phyloP scores from a whole-genome alignment of 2,888 invertebrate species.

The Trichacis sp. region DNA sequence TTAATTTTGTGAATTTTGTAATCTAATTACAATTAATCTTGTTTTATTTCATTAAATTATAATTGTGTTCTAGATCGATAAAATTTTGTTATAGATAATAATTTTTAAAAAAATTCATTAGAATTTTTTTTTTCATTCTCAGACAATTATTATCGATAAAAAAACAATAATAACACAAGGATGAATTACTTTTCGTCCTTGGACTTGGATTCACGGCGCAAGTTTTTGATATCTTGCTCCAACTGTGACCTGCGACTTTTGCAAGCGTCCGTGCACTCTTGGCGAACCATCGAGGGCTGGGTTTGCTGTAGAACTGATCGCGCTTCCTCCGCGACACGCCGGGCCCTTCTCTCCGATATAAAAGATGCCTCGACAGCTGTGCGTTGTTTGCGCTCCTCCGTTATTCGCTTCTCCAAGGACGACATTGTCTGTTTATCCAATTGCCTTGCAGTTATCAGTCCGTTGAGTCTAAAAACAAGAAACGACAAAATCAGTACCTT shows the following conservation, averaged over 20 bases:
- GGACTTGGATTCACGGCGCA: constrained; percentile 75
- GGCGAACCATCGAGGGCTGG: constrained; percentile 65
- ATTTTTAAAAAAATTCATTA: no score
- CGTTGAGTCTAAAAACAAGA: constrained; percentile 74
- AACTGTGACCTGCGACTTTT: constrained; percentile 76
- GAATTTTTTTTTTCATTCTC: no score
- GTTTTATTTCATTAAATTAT: no score
- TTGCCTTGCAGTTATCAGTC: constrained; percentile 79
- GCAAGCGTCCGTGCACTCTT: constrained; percentile 78
- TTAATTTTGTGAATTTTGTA: no score
- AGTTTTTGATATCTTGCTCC: constrained; percentile 77
- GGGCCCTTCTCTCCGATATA: constrained; percentile 79
- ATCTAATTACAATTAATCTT: no score
- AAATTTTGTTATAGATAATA: no score
- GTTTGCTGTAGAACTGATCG: constrained; percentile 60
- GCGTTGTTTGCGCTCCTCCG: constrained; percentile 86
- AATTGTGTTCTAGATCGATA: no score
- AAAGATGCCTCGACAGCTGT: constrained; percentile 80
- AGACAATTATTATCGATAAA: no score
- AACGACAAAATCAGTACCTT: no score
- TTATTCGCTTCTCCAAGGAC: constrained; percentile 83
- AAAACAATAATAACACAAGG: no score
- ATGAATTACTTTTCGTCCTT: constrained; percentile 76
- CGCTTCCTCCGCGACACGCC: constrained; percentile 73
- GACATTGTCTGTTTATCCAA: constrained; percentile 83